Evolutionary conservation across 2,888 invertebrate species (phyloP).

Genomic region (Stictocephala bisonia): DNA sequence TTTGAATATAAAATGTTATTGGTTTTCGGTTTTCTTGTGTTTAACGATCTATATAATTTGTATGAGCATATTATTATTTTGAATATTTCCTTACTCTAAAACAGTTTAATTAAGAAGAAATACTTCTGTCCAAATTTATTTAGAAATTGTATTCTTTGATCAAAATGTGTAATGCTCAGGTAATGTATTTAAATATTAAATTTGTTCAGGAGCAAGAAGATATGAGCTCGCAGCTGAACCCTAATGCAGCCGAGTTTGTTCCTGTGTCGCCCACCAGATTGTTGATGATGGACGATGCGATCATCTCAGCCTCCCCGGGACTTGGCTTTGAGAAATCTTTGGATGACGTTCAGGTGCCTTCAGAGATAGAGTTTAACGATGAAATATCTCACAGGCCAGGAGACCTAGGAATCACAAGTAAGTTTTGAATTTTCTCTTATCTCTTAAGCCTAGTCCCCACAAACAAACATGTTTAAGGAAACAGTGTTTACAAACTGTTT

Average conservation of each 20-base stretch:
- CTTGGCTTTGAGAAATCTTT: conserved; percentile 70
- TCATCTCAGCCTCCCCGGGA: conserved; percentile 79
- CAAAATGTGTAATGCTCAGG: too few species aligned
- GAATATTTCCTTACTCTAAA: neutral
- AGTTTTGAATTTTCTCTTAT: conserved; percentile 12
- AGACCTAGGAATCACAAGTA: conserved; percentile 62
- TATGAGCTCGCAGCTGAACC: conserved; percentile 82
- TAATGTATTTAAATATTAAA: neutral
- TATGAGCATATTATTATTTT: too few species aligned
- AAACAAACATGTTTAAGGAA: too few species aligned
- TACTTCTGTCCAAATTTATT: neutral
- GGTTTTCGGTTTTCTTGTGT: too few species aligned
- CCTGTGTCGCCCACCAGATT: conserved; percentile 70
- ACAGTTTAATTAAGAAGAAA: neutral
- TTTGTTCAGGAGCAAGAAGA: conserved; percentile 55
- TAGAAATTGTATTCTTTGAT: neutral
- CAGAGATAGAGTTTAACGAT: conserved; percentile 72
- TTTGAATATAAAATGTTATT: too few species aligned
- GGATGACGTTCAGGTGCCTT: conserved; percentile 71
- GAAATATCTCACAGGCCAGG: conserved; percentile 74
- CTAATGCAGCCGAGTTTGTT: conserved; percentile 87
- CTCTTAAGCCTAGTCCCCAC: too few species aligned
- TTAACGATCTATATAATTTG: too few species aligned
- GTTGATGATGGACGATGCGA: conserved; percentile 60
- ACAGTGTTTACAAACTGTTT: too few species aligned